phyloP scores from a whole-genome alignment of 1,140 invertebrate species.

The Drepana arcuata region DNA sequence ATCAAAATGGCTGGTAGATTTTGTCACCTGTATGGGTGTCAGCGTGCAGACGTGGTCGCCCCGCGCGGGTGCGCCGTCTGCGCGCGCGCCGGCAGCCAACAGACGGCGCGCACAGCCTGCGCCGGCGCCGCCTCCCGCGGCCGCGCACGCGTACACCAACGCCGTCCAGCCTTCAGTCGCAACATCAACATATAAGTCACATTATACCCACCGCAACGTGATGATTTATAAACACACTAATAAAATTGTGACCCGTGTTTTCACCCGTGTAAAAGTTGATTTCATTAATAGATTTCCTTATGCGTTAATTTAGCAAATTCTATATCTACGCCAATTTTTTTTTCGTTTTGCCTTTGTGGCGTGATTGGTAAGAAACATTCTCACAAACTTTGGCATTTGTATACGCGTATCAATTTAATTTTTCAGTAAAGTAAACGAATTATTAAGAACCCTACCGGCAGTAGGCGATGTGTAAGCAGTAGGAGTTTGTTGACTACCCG shows the following conservation, averaged over 20 bases:
- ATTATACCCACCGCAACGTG: neutral
- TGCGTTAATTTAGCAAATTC: too few relatives aligned
- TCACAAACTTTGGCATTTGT: too few relatives aligned
- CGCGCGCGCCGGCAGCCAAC: slow-evolving; percentile 84
- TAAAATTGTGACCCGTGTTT: too few relatives aligned
- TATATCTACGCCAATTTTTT: too few relatives aligned
- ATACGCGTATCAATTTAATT: too few relatives aligned
- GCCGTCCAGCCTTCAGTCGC: slow-evolving; percentile 54
- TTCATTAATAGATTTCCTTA: too few relatives aligned
- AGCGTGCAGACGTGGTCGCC: slow-evolving; percentile 89
- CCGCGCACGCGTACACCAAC: slow-evolving; percentile 72
- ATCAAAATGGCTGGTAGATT: too few relatives aligned
- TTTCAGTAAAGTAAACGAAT: too few relatives aligned
- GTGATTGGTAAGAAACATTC: too few relatives aligned
- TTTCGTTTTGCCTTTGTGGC: too few relatives aligned
- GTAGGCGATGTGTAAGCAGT: slow-evolving; percentile 44
- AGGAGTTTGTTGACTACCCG: slow-evolving; percentile 84
- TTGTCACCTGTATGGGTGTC: slow-evolving; percentile 87
- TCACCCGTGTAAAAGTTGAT: too few relatives aligned
- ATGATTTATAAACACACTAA: too few relatives aligned
- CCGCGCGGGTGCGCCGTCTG: slow-evolving; percentile 86
- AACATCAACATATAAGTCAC: neutral
- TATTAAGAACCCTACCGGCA: slow-evolving; percentile 33
- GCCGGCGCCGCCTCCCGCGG: slow-evolving; percentile 28
- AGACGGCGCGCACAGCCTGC: slow-evolving; percentile 75